phyloP scores from a whole-genome alignment of 1,140 invertebrate species.

The Lanistes nyassanus region DNA sequence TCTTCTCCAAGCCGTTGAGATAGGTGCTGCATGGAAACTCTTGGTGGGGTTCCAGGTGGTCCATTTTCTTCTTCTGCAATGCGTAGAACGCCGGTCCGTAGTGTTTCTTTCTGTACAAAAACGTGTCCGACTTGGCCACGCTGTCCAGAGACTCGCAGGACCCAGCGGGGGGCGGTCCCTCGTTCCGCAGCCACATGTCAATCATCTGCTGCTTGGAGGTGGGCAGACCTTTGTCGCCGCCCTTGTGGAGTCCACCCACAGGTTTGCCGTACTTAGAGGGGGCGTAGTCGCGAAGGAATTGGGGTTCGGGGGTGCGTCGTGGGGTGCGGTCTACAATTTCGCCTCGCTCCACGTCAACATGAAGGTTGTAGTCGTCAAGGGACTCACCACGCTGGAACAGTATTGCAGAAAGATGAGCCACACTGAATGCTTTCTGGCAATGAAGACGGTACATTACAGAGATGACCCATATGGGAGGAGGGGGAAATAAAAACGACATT shows the following conservation, averaged over 20 bases:
- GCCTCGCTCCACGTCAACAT: conserved; percentile 31
- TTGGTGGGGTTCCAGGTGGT: no score
- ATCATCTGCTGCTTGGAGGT: conserved; percentile 16
- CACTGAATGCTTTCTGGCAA: not conserved
- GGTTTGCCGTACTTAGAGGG: not conserved
- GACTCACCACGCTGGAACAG: conserved; percentile 28
- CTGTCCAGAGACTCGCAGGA: conserved; percentile 5
- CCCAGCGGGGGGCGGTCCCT: not conserved
- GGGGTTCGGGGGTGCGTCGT: conserved; percentile 14
- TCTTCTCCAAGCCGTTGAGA: no score
- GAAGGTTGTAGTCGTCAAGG: conserved; percentile 30
- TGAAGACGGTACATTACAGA: not conserved
- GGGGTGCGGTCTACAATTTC: conserved; percentile 31
- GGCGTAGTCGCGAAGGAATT: not conserved
- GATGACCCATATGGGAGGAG: not conserved
- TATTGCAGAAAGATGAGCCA: not conserved
- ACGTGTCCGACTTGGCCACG: conserved; percentile 22
- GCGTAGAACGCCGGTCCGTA: no score
- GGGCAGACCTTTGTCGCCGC: not conserved
- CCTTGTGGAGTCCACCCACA: not conserved
- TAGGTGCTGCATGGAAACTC: not conserved
- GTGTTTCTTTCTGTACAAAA: conserved; percentile 7
- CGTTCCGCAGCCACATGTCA: conserved; percentile 13
- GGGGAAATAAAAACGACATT: not conserved
- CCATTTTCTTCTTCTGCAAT: no score